Conservation (phyloP, 2,888 invertebrate species). For the Marronus borbonicus region DNA sequence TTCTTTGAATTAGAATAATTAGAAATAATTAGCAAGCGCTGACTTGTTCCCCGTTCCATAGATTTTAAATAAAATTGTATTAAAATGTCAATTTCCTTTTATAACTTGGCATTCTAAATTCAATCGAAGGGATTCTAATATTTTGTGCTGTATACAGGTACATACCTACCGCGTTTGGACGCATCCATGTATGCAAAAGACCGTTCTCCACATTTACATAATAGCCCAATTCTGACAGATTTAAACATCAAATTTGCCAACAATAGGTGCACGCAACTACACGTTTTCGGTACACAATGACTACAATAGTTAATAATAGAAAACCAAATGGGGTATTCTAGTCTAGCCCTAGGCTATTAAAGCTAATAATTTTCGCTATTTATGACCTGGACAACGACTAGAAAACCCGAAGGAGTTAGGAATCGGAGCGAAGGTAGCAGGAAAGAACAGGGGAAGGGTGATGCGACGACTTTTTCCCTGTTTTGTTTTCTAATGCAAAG, state of each 20-base stretch:
- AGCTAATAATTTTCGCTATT: conserved; percentile 62
- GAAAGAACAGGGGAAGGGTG: conserved; percentile 24
- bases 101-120: too few species aligned
- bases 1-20: conserved; percentile 9
- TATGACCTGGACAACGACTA: conserved; percentile 56
- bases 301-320: conserved; percentile 56
- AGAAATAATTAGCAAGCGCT: neutral
- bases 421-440: conserved; percentile 10
- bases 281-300: conserved; percentile 50
- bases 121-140: too few species aligned
- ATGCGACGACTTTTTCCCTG: conserved; percentile 30
- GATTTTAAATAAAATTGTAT: too few species aligned
- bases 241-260: conserved; percentile 53
- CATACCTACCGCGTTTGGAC: neutral
- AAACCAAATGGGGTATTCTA: conserved; percentile 57
- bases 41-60: too few species aligned
- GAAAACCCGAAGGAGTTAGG: conserved; percentile 28
- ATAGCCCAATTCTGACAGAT: conserved; percentile 53
- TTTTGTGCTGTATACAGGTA: neutral
- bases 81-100: too few species aligned
- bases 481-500: conserved; percentile 37
- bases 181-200: neutral
- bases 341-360: conserved; percentile 58
- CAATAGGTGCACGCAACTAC: conserved; percentile 52
- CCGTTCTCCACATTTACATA: conserved; percentile 47